phyloP scores from a whole-genome alignment of 1,140 invertebrate genomes.

The Temnothorax nylanderi region DNA sequence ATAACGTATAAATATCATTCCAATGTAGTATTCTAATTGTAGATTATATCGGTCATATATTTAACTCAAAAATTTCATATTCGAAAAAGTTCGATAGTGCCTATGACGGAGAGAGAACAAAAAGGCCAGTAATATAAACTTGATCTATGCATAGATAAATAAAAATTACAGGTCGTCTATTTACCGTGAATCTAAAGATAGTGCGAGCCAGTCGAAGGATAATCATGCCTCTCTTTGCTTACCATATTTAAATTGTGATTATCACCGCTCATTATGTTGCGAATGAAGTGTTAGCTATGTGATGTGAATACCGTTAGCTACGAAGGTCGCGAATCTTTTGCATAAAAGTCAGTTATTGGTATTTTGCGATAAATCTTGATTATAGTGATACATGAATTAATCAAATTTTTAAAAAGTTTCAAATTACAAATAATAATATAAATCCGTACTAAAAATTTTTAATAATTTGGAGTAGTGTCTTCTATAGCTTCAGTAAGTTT shows the following conservation, averaged over 20 bases:
- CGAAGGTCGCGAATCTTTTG: not conserved
- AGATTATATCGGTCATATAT: not conserved
- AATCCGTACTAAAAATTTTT: not conserved
- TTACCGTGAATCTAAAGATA: slow-evolving; percentile 37
- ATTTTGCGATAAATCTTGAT: not conserved
- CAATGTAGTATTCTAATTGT: not conserved
- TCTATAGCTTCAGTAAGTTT: not conserved
- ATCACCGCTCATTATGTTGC: slow-evolving; percentile 16
- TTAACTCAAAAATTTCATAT: slow-evolving; percentile 49
- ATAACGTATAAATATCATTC: not conserved
- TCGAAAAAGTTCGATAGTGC: too few species aligned
- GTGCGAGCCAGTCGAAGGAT: slow-evolving; percentile 10
- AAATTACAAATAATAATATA: not conserved
- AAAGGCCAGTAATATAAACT: slow-evolving; percentile 37
- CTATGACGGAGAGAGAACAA: not conserved
- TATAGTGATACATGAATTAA: not conserved
- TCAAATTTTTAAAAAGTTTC: not conserved
- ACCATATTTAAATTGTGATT: slow-evolving; percentile 43
- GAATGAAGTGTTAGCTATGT: not conserved
- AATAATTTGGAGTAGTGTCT: not conserved
- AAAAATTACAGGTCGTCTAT: slow-evolving; percentile 29
- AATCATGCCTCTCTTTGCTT: not conserved
- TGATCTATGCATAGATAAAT: not conserved
- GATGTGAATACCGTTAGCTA: slow-evolving; percentile 18
- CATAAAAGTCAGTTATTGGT: not conserved